Conservation (phyloP, 2,797 vertebrate species). For the Sylvilagus floridanus region DNA sequence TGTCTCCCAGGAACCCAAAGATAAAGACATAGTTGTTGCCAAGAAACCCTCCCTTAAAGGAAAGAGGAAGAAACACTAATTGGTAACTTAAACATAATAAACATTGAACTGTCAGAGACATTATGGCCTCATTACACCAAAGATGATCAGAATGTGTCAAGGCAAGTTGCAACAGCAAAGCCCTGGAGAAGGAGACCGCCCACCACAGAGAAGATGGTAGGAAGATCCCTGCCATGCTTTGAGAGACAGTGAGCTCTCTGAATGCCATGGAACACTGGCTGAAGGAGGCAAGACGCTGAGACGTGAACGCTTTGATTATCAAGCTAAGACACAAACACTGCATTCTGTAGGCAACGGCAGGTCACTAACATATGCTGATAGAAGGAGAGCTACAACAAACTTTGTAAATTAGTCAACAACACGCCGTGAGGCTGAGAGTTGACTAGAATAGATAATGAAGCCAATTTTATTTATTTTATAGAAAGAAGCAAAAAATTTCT, state of each 20-base stretch:
- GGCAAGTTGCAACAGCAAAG: neutral
- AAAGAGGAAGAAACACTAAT: neutral
- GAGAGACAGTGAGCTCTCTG: too few relatives aligned
- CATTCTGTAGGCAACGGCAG: neutral
- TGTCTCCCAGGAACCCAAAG: neutral
- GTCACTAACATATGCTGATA: neutral
- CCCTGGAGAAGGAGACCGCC: neutral
- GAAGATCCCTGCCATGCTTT: rapidly evolving
- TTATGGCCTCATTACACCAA: neutral
- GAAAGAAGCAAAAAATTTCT: neutral
- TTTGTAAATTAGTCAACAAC: neutral
- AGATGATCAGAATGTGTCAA: neutral
- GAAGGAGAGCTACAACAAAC: neutral
- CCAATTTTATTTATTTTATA: neutral
- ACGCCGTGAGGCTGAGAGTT: neutral
- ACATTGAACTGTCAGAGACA: neutral
- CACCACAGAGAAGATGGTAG: neutral
- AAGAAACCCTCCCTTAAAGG: neutral
- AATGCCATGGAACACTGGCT: neutral
- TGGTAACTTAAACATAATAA: neutral
- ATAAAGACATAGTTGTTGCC: neutral
- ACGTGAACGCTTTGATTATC: rapidly evolving
- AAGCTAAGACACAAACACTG: neutral
- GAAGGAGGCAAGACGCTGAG: neutral
- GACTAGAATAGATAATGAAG: neutral